These are phyloP conservation scores for Mactromeris polynyma DNA, from an alignment of 2,888 invertebrate species.

Conservation along the genomic window DNA sequence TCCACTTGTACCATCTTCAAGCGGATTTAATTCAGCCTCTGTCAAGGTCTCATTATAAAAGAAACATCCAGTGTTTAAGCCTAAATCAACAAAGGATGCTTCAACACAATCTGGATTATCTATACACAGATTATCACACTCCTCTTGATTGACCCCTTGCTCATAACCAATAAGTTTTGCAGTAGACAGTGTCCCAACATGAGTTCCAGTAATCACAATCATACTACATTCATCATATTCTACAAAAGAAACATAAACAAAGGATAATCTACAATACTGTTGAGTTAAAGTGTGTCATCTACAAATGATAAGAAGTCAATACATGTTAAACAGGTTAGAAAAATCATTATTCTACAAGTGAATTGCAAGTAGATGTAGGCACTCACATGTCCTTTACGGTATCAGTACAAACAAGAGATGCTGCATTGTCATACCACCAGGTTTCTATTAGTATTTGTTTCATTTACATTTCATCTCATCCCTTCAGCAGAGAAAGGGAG, in stretches of 20 bases:
- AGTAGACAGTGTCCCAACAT: background rate
- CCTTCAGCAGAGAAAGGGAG: too few species aligned
- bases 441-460: too few species aligned
- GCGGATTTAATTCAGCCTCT: background rate
- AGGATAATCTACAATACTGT: too few species aligned
- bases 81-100: background rate
- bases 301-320: too few species aligned
- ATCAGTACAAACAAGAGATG: too few species aligned
- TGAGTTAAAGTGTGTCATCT: too few species aligned
- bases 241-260: background rate
- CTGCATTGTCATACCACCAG: too few species aligned
- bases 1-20: background rate
- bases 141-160: background rate
- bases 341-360: too few species aligned
- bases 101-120: background rate
- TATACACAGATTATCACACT: background rate
- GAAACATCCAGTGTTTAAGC: background rate
- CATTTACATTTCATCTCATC: too few species aligned
- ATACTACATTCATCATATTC: background rate
- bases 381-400: too few species aligned
- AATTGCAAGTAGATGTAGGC: too few species aligned
- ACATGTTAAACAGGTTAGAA: too few species aligned
- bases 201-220: background rate
- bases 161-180: background rate
- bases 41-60: background rate